Evolutionary conservation across 2,113 vertebrate genomes (phyloP).

Genomic region (Cathartes aura): DNA sequence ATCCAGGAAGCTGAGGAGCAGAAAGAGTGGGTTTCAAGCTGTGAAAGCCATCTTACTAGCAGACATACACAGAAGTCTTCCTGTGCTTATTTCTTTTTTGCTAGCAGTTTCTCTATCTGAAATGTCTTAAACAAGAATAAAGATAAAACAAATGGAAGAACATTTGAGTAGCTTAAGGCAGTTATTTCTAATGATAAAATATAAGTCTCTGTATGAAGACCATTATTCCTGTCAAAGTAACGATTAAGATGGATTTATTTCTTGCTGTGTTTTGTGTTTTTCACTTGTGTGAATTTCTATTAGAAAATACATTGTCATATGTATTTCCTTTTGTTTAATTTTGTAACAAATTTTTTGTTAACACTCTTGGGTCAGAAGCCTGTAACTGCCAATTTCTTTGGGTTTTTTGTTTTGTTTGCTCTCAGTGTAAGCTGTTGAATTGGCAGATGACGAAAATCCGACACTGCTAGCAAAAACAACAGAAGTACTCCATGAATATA

Average conservation of each 20-base stretch:
- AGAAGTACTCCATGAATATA: conserved; percentile 40
- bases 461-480: conserved; percentile 53
- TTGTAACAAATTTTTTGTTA: conserved; percentile 30
- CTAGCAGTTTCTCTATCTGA: not conserved
- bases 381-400: not conserved
- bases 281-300: not conserved
- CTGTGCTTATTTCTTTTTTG: not conserved
- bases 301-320: not conserved
- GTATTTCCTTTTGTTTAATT: conserved; percentile 66
- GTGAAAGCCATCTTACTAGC: not conserved
- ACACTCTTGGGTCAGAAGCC: conserved; percentile 38
- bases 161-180: conserved; percentile 24
- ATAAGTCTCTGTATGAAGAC: conserved; percentile 25
- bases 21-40: conserved; percentile 14
- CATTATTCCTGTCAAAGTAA: conserved; percentile 58
- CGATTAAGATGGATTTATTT: conserved; percentile 47
- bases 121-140: not conserved
- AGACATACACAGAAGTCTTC: not conserved
- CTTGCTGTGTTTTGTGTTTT: conserved; percentile 49
- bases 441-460: conserved; percentile 47
- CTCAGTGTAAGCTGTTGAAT: conserved; percentile 42
- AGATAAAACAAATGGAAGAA: conserved; percentile 11
- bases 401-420: not conserved
- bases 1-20: not conserved
- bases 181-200: conserved; percentile 62